Conservation (phyloP, 1,140 invertebrate species). For the Megathymus violae region DNA sequence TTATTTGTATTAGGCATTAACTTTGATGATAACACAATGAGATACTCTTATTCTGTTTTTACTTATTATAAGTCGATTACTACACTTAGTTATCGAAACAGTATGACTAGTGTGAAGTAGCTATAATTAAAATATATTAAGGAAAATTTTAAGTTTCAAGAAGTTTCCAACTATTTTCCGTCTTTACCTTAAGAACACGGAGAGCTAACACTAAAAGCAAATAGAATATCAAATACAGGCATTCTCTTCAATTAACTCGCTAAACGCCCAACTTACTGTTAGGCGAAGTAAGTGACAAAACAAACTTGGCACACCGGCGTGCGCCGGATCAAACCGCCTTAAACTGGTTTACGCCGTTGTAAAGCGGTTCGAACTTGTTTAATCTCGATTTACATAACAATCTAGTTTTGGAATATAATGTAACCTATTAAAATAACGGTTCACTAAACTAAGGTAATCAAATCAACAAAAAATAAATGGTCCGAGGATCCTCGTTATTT, state of each 20-base stretch:
- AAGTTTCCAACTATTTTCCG: not conserved
- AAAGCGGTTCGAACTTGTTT: conserved; percentile 30
- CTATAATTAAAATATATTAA: not conserved
- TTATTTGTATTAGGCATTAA: too few relatives aligned
- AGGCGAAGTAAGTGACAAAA: conserved; percentile 30
- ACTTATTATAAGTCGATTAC: too few relatives aligned
- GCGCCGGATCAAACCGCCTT: conserved; percentile 32
- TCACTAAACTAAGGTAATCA: too few relatives aligned
- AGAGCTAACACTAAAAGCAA: conserved; percentile 1
- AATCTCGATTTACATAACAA: conserved; percentile 24
- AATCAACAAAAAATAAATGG: conserved; percentile 16
- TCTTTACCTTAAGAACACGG: not conserved
- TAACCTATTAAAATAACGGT: conserved; percentile 4
- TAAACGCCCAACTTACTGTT: conserved; percentile 31
- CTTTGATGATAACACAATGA: too few relatives aligned
- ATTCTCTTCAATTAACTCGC: conserved; percentile 30
- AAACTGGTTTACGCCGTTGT: conserved; percentile 30
- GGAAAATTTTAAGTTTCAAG: not conserved
- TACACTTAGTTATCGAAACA: too few relatives aligned
- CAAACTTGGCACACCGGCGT: conserved; percentile 31
- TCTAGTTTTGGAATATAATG: conserved; percentile 7
- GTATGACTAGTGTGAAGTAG: too few relatives aligned
- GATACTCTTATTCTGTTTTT: too few relatives aligned
- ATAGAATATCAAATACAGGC: conserved; percentile 26
- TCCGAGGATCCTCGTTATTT: conserved; percentile 25